Evolutionary conservation across 2,797 vertebrate genomes (phyloP), one percentile per base, ranked within the genome.

Genomic region (Dryobates pubescens): DNA sequence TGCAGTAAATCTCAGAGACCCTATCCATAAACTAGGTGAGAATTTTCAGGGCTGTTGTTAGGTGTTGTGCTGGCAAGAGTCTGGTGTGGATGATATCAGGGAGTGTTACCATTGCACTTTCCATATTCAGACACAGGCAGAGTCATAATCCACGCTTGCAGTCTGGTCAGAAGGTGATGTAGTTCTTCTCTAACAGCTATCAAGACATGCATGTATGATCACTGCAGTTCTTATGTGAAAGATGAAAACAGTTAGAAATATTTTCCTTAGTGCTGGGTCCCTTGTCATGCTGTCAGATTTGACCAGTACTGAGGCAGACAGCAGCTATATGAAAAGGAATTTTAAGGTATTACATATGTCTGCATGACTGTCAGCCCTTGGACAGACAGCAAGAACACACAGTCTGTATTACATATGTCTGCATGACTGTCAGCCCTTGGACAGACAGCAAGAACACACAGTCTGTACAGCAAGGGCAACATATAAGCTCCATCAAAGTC

Each of bases 361-460:
- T 57, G 0, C 27, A 8, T 15, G 8, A 43, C 11, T 7, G 23
- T 71, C 27, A 7, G 41, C 2, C 7, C 3, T 6, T 16, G 61
- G 26, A 19, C 2, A 59, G 11, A n/a, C 7, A 61, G 22, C 2
- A 61, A 73, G 17, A 67, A 18, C 12, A 62, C 27, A 18, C 6
- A n/a, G n/a, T n/a, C n/a, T n/a, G 9, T 24, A 13, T 23, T 63
- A 13, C 0, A 0, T 0, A 1, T 4, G 3, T 41, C 49, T 57
- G 0, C 27, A 8, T 15, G 8, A 43, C 11, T 7, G 23, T 71
- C 27, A 7, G 41, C 2, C 7, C 3, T 6, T 16, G 61, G 26
- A 19, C 2, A 59, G 11, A n/a, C 7, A 61, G 22, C 2, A 61
- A 73, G 17, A 67, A 18, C 12, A 62, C 27, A 18, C 6, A 20